phyloP scores from a whole-genome alignment of 2,113 vertebrate species.

The Heptranchias perlo region DNA sequence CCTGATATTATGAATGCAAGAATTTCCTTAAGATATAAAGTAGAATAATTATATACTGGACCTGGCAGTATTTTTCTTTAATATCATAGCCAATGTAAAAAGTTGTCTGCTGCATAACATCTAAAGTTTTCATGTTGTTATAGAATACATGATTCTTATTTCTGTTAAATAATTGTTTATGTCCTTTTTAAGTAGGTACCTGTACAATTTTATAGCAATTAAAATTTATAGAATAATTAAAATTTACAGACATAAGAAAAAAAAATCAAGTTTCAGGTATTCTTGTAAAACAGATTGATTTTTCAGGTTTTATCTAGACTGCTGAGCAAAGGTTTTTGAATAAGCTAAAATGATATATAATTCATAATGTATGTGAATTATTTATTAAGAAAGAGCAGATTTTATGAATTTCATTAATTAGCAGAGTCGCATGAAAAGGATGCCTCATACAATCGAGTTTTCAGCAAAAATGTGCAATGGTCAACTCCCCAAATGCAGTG shows the following conservation, averaged over 20 bases:
- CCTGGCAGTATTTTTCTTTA: background rate
- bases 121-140: background rate
- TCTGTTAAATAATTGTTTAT: conserved; percentile 35
- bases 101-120: background rate
- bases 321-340: conserved; percentile 35
- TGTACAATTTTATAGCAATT: background rate
- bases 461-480: conserved; percentile 8
- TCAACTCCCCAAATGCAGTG: background rate
- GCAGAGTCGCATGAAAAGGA: background rate
- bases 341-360: conserved; percentile 37
- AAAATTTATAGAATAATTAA: conserved; percentile 36
- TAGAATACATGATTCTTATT: background rate
- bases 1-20: background rate
- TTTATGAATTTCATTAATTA: conserved; percentile 39
- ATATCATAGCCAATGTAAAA: background rate
- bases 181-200: background rate
- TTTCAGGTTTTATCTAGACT: conserved; percentile 35
- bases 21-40: background rate
- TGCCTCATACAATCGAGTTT: conserved; percentile 8
- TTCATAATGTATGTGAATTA: conserved; percentile 33
- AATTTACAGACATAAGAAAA: conserved; percentile 12
- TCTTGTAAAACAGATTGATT: conserved; percentile 36
- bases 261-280: conserved; percentile 21
- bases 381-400: conserved; percentile 36
- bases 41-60: background rate